Percentiles rank a stretch among this genome's conserved stretches.
Conservation (phyloP, 2,113 vertebrate genomes). For the Hippocampus barbouri region DNA sequence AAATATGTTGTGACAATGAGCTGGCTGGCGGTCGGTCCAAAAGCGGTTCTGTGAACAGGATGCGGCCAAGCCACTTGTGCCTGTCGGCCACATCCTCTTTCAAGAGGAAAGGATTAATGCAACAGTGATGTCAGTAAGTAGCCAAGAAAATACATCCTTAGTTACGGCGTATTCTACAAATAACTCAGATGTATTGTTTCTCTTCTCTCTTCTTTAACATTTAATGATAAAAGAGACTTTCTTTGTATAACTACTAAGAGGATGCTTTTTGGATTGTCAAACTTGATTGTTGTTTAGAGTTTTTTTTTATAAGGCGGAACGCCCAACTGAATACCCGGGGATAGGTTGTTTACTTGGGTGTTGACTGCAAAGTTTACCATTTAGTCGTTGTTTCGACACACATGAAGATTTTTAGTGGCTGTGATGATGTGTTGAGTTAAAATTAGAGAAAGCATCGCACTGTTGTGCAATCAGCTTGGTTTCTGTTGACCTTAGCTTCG, state of each 20-base stretch:
- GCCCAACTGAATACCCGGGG: not conserved
- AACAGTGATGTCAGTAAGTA: not conserved
- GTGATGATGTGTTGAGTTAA: conserved; percentile 22
- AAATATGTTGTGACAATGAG: not conserved
- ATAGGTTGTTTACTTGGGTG: not conserved
- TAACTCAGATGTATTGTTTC: not conserved
- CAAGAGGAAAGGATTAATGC: not conserved
- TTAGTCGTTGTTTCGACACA: conserved; percentile 15
- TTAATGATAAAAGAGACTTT: not conserved
- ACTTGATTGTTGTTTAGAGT: not conserved
- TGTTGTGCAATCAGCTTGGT: conserved; percentile 27
- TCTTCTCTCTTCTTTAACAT: not conserved
- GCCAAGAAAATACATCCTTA: not conserved
- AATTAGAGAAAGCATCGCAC: conserved; percentile 26
- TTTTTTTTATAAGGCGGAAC: not conserved
- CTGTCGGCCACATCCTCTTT: not conserved
- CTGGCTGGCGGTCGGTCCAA: not conserved
- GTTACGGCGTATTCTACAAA: not conserved
- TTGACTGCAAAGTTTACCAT: conserved; percentile 1
- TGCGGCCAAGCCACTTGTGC: not conserved
- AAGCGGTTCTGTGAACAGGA: not conserved
- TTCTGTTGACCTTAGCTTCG: conserved; percentile 30
- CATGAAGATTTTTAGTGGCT: conserved; percentile 15
- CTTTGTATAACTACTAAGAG: not conserved
- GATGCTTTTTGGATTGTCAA: not conserved